A percentile compares a stretch with the other conserved stretches of the same genome.
Evolutionary conservation across 2,113 vertebrate species (phyloP).

Genomic region (Cynopterus brachyotis): DNA sequence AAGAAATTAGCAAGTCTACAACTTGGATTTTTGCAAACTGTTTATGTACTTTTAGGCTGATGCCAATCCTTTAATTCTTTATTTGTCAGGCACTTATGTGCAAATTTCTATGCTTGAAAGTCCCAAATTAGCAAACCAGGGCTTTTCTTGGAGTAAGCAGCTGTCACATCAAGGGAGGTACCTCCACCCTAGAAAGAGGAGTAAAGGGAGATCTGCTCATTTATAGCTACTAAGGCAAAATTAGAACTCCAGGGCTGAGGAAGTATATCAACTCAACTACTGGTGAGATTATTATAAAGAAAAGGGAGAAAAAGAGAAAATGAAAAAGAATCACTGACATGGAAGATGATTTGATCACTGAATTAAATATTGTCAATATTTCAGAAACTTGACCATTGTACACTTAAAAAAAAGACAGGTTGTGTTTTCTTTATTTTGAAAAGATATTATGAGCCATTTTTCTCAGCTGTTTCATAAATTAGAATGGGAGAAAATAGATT

Average conservation of each 20-base stretch:
- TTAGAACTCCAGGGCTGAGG: background rate
- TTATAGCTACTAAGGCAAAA: background rate
- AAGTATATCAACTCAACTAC: background rate
- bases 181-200: background rate
- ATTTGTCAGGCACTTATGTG: slow-evolving; percentile 36
- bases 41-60: slow-evolving; percentile 26
- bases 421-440: slow-evolving; percentile 8
- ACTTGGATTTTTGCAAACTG: slow-evolving; percentile 9
- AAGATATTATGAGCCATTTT: background rate
- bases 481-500: slow-evolving; percentile 40
- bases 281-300: background rate
- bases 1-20: slow-evolving; percentile 53
- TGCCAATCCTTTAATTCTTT: slow-evolving; percentile 37
- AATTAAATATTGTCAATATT: background rate
- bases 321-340: background rate
- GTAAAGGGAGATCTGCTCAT: background rate
- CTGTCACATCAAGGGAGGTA: background rate
- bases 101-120: slow-evolving; percentile 10
- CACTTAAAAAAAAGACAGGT: background rate
- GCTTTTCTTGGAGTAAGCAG: background rate
- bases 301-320: background rate
- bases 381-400: background rate
- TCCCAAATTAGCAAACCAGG: slow-evolving; percentile 25
- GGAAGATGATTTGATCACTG: background rate
- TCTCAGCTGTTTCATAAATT: background rate